Evolutionary conservation across 2,113 vertebrate genomes (phyloP).

Genomic region (Zosterops pallidus): DNA sequence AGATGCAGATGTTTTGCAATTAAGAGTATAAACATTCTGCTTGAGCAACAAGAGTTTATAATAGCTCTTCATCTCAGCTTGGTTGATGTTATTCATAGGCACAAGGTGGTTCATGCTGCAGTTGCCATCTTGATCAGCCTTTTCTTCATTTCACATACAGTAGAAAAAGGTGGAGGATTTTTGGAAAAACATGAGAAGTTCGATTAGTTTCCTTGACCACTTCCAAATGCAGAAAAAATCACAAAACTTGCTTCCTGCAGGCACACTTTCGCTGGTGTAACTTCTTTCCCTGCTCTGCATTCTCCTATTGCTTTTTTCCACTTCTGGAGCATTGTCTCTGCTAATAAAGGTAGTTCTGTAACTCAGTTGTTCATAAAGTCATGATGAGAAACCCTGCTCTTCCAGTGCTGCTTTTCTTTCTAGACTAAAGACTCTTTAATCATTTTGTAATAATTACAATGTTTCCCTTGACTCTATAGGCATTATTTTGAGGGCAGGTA

Average conservation of each 20-base stretch:
- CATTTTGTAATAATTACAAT: background rate
- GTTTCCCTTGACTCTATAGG: background rate
- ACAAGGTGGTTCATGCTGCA: background rate
- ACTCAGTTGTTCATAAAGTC: background rate
- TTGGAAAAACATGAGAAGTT: background rate
- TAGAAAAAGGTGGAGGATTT: background rate
- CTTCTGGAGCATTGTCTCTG: background rate
- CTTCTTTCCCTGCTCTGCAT: background rate
- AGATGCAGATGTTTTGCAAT: constrained; percentile 11
- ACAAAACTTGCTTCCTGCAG: background rate
- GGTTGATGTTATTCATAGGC: background rate
- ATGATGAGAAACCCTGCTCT: background rate
- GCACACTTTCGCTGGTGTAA: background rate
- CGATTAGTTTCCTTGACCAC: background rate
- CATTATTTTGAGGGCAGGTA: background rate
- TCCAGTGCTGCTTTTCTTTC: background rate
- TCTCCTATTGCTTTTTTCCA: background rate
- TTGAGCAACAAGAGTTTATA: background rate
- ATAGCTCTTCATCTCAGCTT: background rate
- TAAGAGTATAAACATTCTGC: background rate
- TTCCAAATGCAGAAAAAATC: background rate
- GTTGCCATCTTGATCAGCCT: background rate
- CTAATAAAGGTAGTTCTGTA: background rate
- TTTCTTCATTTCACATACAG: background rate
- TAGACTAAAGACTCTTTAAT: background rate